A percentile compares a stretch with the other conserved stretches of the same genome.
Evolutionary conservation across 2,797 vertebrate genomes (phyloP).

Genomic region (Arctocebus calabarensis): DNA sequence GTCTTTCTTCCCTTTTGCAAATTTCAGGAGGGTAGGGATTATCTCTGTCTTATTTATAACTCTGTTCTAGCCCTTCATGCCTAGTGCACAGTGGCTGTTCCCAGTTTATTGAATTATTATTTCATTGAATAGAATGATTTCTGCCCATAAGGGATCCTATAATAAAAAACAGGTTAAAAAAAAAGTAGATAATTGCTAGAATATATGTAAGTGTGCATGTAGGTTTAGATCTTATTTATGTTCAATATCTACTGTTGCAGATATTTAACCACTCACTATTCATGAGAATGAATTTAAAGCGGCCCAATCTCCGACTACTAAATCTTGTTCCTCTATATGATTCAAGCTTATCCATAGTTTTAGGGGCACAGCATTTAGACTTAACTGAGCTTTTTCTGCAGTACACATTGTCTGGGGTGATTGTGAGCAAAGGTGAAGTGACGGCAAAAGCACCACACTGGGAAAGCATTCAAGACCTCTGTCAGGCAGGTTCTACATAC

Average conservation of each 20-base stretch:
- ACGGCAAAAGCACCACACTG: not conserved
- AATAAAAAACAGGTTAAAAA: not conserved
- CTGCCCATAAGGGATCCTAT: not conserved
- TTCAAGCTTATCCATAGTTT: not conserved
- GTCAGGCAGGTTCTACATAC: not conserved
- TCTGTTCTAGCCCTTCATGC: not conserved
- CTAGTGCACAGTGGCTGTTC: conserved; percentile 15
- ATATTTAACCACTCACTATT: not conserved
- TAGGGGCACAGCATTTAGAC: not conserved
- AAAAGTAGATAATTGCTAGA: not conserved
- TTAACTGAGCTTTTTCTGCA: not conserved
- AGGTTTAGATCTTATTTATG: not conserved
- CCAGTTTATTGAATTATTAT: conserved; percentile 23
- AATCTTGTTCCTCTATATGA: not conserved
- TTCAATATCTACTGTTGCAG: not conserved
- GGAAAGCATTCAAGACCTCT: not conserved
- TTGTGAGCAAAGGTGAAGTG: not conserved
- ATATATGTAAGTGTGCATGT: not conserved
- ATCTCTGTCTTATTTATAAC: not conserved
- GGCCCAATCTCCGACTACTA: not conserved
- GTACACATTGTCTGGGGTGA: not conserved
- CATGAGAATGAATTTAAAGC: not conserved
- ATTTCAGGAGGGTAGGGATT: not conserved
- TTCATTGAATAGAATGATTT: not conserved
- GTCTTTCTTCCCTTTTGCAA: conserved; percentile 10